phyloP scores from a whole-genome alignment of 2,797 vertebrate genomes.

The Sebastes itinus region DNA sequence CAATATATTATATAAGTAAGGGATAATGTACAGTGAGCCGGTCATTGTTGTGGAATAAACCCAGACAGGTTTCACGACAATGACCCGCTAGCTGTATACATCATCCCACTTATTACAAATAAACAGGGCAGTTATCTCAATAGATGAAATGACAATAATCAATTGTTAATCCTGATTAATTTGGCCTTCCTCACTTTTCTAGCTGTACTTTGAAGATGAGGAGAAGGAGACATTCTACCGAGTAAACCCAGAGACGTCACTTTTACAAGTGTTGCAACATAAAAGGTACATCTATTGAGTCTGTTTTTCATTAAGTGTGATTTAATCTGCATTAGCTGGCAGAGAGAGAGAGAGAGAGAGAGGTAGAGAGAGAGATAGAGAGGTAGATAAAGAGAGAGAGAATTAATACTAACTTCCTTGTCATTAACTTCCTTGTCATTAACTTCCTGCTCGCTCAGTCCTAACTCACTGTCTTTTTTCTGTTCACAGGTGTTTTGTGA shows the following conservation, averaged over 20 bases:
- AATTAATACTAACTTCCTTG: no score
- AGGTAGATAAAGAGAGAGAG: no score
- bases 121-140: neutral
- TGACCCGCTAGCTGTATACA: no score
- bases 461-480: neutral
- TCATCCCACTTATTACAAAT: no score
- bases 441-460: neutral
- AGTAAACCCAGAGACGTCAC: constrained; percentile 77
- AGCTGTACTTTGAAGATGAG: constrained; percentile 94
- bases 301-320: neutral
- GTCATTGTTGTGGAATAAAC: no score
- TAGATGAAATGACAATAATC: neutral
- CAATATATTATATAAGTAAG: neutral
- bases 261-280: constrained; percentile 87
- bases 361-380: no score
- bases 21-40: no score
- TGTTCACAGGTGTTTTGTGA: constrained; percentile 87
- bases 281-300: constrained; percentile 79
- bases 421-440: neutral
- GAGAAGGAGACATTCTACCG: constrained; percentile 81
- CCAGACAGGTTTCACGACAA: no score
- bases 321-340: neutral
- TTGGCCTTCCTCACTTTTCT: neutral
- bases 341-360: no score
- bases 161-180: neutral